Conservation (phyloP, 2,797 vertebrate genomes). For the Argyrosomus regius region DNA sequence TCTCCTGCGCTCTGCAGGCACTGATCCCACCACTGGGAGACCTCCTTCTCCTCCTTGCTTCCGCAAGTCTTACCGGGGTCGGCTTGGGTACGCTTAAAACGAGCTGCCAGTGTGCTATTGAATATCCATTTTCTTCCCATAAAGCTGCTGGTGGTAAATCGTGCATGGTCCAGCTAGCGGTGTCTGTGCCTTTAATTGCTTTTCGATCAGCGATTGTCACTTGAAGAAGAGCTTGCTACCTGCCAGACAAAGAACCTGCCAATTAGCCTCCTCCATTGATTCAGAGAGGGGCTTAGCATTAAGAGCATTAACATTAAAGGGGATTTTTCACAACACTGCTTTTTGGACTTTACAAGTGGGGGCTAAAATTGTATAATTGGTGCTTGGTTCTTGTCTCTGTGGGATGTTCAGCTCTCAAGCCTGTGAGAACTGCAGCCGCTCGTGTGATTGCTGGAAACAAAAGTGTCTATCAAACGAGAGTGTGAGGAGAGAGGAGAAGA, state of each 20-base stretch:
- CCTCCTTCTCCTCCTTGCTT: slow-evolving; percentile 18
- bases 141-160: slow-evolving; percentile 51
- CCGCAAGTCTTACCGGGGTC: neutral
- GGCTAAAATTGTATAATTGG: slow-evolving; percentile 57
- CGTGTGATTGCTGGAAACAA: slow-evolving; percentile 44
- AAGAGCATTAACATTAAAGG: slow-evolving; percentile 44
- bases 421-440: slow-evolving; percentile 27
- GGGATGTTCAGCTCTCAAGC: slow-evolving; percentile 38
- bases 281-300: slow-evolving; percentile 56
- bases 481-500: slow-evolving; percentile 37
- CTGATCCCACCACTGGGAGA: slow-evolving; percentile 33
- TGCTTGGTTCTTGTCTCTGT: slow-evolving; percentile 41
- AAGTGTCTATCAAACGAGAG: slow-evolving; percentile 40
- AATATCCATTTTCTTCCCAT: slow-evolving; percentile 59
- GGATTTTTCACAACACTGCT: slow-evolving; percentile 51
- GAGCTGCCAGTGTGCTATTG: slow-evolving; percentile 32
- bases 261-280: slow-evolving; percentile 77
- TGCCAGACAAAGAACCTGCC: slow-evolving; percentile 68
- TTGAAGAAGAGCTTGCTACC: slow-evolving; percentile 59
- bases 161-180: slow-evolving; percentile 14
- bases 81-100: slow-evolving; percentile 28
- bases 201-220: slow-evolving; percentile 75
- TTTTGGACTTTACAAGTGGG: slow-evolving; percentile 42
- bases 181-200: slow-evolving; percentile 71
- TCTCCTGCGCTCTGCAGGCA: slow-evolving; percentile 30